Evolutionary conservation across 2,113 vertebrate genomes (phyloP).

Genomic region (Petaurus breviceps): DNA sequence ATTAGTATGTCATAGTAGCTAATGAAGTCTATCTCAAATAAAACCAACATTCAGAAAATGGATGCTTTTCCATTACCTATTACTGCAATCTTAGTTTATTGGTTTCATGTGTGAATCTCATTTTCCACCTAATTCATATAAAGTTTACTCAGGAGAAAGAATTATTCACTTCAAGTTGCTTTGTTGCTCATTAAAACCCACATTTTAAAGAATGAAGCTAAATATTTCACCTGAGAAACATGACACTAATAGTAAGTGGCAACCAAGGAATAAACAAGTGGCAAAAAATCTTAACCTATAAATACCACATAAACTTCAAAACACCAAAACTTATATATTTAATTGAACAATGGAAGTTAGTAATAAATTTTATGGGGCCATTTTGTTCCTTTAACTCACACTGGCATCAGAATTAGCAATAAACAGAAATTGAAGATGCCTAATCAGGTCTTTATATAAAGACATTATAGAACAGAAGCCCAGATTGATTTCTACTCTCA

Average conservation of each 20-base stretch:
- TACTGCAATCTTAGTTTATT: conserved; percentile 42
- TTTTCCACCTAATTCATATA: conserved; percentile 49
- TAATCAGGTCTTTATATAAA: not conserved
- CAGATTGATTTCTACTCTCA: not conserved
- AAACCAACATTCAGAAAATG: not conserved
- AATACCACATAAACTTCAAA: conserved; percentile 32
- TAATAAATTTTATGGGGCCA: not conserved
- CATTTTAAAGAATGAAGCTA: conserved; percentile 39
- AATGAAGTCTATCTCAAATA: conserved; percentile 7
- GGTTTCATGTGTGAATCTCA: conserved; percentile 10
- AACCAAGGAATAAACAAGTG: conserved; percentile 9
- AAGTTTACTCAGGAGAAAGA: conserved; percentile 52
- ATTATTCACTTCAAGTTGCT: conserved; percentile 50
- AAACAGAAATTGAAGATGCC: not conserved
- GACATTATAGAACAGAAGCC: not conserved
- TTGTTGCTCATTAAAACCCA: conserved; percentile 60
- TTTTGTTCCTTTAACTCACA: not conserved
- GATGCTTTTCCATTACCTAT: conserved; percentile 37
- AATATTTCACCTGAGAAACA: conserved; percentile 51
- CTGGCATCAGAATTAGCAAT: not conserved
- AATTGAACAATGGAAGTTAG: not conserved
- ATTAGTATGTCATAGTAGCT: conserved; percentile 19
- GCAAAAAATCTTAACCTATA: conserved; percentile 25
- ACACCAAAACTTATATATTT: conserved; percentile 33
- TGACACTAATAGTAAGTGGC: not conserved